Evolutionary conservation across 2,888 invertebrate species (phyloP).

Genomic region (Hirtodrosophila alboralis): DNA sequence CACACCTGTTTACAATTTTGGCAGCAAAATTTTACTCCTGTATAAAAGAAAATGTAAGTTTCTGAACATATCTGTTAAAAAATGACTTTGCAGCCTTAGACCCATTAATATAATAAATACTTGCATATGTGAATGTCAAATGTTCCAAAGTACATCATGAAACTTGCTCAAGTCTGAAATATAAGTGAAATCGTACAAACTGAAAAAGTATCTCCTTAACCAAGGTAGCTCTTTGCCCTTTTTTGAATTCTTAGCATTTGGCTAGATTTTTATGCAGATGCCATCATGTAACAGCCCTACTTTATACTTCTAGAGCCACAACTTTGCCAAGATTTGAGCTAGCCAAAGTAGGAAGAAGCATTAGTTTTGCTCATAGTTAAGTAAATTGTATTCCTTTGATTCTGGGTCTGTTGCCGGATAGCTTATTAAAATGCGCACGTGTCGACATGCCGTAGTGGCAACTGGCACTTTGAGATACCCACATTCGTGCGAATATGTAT

Average conservation of each 20-base stretch:
- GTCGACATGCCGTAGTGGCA: slow-evolving; percentile 65
- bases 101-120: too few species aligned
- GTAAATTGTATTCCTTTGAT: slow-evolving; percentile 41
- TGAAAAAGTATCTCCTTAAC: too few species aligned
- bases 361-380: slow-evolving; percentile 23
- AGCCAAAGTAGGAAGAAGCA: slow-evolving; percentile 3
- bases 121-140: too few species aligned
- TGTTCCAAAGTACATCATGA: too few species aligned
- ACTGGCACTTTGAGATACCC: slow-evolving; percentile 62
- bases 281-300: slow-evolving; percentile 29
- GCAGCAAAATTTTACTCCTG: too few species aligned
- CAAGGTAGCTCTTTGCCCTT: slow-evolving; percentile 18
- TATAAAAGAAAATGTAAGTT: too few species aligned
- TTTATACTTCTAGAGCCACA: slow-evolving; percentile 14
- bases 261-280: slow-evolving; percentile 16
- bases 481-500: slow-evolving; percentile 35
- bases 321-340: slow-evolving; percentile 59
- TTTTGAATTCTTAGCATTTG: slow-evolving; percentile 15
- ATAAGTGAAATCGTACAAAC: too few species aligned
- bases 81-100: too few species aligned
- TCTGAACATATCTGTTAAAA: too few species aligned
- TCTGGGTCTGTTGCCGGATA: slow-evolving; percentile 25
- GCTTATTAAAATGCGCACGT: slow-evolving; percentile 73
- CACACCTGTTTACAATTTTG: slow-evolving; percentile 10
- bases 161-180: too few species aligned